Percentiles rank a stretch among this genome's conserved stretches.
These are phyloP conservation scores for Melieria picta DNA, from an alignment of 2,888 invertebrate genomes.

Conservation along the genomic window DNA sequence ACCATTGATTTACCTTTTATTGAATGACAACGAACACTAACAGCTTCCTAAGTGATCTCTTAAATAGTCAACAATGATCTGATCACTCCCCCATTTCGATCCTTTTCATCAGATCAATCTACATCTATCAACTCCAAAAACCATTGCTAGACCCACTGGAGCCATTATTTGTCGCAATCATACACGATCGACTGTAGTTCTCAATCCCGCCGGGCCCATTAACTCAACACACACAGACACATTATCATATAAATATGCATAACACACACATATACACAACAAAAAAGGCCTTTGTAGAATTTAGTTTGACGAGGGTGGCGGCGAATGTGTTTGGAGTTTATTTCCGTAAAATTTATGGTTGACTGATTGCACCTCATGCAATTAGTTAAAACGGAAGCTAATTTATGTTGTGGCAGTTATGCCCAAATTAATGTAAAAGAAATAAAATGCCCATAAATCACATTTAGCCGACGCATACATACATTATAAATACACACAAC, in stretches of 20 bases:
- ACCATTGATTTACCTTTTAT: no score
- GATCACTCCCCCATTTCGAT: no score
- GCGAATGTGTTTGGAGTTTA: slow-evolving; percentile 32
- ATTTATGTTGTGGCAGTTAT: slow-evolving; percentile 65
- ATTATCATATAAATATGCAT: slow-evolving; percentile 1
- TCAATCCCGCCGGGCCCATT: not conserved
- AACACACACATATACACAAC: not conserved
- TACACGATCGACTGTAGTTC: not conserved
- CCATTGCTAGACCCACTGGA: no score
- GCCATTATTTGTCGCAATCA: no score
- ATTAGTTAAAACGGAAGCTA: slow-evolving; percentile 63
- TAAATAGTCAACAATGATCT: no score
- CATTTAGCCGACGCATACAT: not conserved
- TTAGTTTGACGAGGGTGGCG: not conserved
- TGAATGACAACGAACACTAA: no score
- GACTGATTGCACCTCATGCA: slow-evolving; percentile 47
- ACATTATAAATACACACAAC: not conserved
- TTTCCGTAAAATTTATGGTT: slow-evolving; percentile 45
- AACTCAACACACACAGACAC: not conserved
- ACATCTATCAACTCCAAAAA: no score
- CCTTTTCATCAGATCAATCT: no score
- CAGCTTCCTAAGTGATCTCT: no score
- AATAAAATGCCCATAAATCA: slow-evolving; percentile 55
- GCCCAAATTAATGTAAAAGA: slow-evolving; percentile 62
- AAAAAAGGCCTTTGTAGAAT: slow-evolving; percentile 4